phyloP scores from a whole-genome alignment of 2,113 vertebrate species.

The Ptychochromis oligacanthus region DNA sequence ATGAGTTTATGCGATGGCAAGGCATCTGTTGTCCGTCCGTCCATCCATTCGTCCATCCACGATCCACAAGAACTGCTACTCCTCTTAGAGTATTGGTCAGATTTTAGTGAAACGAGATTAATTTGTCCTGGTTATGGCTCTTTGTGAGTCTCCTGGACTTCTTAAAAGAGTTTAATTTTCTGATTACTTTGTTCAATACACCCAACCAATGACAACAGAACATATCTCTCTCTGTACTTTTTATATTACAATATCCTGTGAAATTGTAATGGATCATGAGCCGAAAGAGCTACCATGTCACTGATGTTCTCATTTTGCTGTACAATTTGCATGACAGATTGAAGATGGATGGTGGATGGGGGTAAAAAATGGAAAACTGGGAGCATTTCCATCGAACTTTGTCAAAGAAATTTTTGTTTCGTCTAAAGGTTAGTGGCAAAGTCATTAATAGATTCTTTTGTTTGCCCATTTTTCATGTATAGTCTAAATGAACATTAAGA shows the following conservation, averaged over 20 bases:
- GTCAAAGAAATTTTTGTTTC: constrained; percentile 83
- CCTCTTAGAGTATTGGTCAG: not conserved
- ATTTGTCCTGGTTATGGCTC: not conserved
- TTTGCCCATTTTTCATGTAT: not conserved
- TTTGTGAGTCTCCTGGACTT: not conserved
- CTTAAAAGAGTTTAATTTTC: not conserved
- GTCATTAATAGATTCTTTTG: not conserved
- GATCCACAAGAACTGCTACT: not conserved
- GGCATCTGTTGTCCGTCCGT: not conserved
- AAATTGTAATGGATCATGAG: not conserved
- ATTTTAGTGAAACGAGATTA: not conserved
- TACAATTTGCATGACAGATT: constrained; percentile 75
- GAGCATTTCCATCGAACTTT: constrained; percentile 92
- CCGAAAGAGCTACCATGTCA: not conserved
- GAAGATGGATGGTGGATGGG: constrained; percentile 95
- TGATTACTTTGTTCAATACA: not conserved
- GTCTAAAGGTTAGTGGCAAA: constrained; percentile 72
- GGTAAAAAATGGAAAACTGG: constrained; percentile 82
- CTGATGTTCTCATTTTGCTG: not conserved
- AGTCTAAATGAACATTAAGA: not conserved
- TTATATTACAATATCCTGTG: not conserved
- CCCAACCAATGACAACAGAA: not conserved
- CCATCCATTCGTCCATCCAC: too few relatives aligned
- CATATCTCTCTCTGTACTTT: not conserved
- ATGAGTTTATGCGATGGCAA: not conserved